phyloP scores from a whole-genome alignment of 2,113 vertebrate species.

The Equus quagga region DNA sequence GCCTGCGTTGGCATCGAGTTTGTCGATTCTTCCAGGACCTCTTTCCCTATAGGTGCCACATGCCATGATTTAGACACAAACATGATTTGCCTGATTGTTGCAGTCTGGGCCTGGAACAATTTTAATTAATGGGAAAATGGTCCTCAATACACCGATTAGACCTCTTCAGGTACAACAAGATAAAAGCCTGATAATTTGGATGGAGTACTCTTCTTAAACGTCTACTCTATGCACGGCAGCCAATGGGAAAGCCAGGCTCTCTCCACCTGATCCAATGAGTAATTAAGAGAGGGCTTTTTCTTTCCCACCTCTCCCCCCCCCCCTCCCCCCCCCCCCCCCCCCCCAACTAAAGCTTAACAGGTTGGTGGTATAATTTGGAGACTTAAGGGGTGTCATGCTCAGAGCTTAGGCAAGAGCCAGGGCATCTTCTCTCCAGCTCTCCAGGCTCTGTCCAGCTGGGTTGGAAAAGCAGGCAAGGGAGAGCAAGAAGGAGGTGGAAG shows the following conservation, averaged over 20 bases:
- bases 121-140: constrained; percentile 91
- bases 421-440: background rate
- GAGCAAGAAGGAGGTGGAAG: background rate
- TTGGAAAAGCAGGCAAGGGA: background rate
- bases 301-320: constrained; percentile 73
- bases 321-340: background rate
- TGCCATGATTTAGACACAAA: constrained; percentile 76
- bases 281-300: constrained; percentile 88
- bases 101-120: constrained; percentile 88
- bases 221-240: constrained; percentile 80
- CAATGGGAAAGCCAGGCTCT: constrained; percentile 88
- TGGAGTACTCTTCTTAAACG: constrained; percentile 90
- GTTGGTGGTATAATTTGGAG: constrained; percentile 87
- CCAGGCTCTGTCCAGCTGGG: background rate
- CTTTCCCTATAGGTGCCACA: constrained; percentile 48
- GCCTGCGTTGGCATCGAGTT: background rate
- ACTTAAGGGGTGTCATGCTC: constrained; percentile 80
- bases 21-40: background rate
- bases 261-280: constrained; percentile 89
- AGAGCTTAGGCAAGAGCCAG: constrained; percentile 78
- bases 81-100: constrained; percentile 87
- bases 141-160: constrained; percentile 91
- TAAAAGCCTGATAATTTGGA: constrained; percentile 92
- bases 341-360: constrained; percentile 84
- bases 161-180: constrained; percentile 91